Percentiles rank a stretch among this genome's conserved stretches.
phyloP scores from a whole-genome alignment of 2,888 invertebrate species.

The Drosophila phalerata region DNA sequence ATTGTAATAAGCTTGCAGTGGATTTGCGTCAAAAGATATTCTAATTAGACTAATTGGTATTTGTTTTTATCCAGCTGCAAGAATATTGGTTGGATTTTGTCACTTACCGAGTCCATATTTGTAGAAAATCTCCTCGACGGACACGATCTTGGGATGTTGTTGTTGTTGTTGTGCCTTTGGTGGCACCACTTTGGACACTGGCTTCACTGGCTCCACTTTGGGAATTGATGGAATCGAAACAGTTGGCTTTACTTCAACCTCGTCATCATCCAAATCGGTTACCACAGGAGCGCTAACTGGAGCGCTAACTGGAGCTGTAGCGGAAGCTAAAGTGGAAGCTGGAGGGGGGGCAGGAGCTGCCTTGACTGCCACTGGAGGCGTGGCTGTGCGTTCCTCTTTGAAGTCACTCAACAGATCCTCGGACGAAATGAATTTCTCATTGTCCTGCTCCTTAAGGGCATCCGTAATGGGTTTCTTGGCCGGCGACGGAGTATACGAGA shows the following conservation, averaged over 20 bases:
- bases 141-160: slow-evolving; percentile 82
- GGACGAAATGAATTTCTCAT: slow-evolving; percentile 85
- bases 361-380: slow-evolving; percentile 41
- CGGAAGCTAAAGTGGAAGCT: not conserved
- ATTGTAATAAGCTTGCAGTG: slow-evolving; percentile 35
- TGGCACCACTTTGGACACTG: slow-evolving; percentile 57
- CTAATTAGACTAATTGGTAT: not conserved
- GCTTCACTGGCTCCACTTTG: slow-evolving; percentile 56
- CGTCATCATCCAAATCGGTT: slow-evolving; percentile 81
- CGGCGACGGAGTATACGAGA: slow-evolving; percentile 84
- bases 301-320: slow-evolving; percentile 15
- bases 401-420: slow-evolving; percentile 85
- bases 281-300: slow-evolving; percentile 41
- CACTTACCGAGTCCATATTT: slow-evolving; percentile 89
- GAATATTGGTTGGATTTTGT: not conserved
- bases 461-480: slow-evolving; percentile 83
- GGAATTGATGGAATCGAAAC: slow-evolving; percentile 33
- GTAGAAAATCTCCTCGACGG: slow-evolving; percentile 88
- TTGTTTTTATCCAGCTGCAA: not conserved
- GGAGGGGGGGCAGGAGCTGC: slow-evolving; percentile 13
- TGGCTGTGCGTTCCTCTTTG: slow-evolving; percentile 81
- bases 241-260: slow-evolving; percentile 59
- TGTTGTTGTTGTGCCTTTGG: slow-evolving; percentile 46
- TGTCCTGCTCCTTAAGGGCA: slow-evolving; percentile 84
- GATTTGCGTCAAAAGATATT: not conserved